These are phyloP conservation scores for Dasyurus viverrinus DNA, from an alignment of 2,113 vertebrate species.

Conservation along the genomic window DNA sequence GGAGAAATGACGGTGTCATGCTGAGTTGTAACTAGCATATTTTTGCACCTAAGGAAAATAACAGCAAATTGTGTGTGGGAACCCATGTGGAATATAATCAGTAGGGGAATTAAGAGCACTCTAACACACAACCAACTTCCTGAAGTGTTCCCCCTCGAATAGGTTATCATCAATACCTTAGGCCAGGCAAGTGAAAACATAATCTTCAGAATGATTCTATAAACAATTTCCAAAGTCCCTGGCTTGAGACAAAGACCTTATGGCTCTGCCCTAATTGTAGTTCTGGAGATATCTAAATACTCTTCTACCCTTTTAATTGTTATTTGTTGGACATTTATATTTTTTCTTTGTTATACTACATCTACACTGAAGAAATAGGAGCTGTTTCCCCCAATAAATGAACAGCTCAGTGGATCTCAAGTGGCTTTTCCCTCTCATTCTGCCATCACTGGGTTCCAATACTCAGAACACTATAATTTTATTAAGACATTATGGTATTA, in stretches of 20 bases:
- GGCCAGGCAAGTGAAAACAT: neutral
- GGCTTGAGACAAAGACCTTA: neutral
- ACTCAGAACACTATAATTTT: neutral
- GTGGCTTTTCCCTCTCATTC: neutral
- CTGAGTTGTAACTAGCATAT: neutral
- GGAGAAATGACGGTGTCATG: neutral
- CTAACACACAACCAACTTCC: neutral
- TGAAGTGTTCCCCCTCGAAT: neutral
- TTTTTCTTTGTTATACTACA: neutral
- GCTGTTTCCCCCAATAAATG: neutral
- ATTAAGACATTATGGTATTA: neutral
- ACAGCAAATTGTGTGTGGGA: neutral
- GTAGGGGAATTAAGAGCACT: neutral
- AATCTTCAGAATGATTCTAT: neutral
- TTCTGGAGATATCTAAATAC: neutral
- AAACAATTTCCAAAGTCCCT: neutral
- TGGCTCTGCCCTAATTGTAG: neutral
- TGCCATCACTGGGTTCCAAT: neutral
- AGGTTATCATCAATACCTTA: neutral
- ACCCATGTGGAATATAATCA: neutral
- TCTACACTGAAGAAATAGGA: neutral
- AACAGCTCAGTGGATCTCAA: neutral
- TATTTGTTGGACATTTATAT: accelerated
- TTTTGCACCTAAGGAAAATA: neutral
- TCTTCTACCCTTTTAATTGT: neutral